These are phyloP conservation scores for Chaetogeoica ovagalla DNA, from an alignment of 2,888 invertebrate genomes.

Conservation along the genomic window DNA sequence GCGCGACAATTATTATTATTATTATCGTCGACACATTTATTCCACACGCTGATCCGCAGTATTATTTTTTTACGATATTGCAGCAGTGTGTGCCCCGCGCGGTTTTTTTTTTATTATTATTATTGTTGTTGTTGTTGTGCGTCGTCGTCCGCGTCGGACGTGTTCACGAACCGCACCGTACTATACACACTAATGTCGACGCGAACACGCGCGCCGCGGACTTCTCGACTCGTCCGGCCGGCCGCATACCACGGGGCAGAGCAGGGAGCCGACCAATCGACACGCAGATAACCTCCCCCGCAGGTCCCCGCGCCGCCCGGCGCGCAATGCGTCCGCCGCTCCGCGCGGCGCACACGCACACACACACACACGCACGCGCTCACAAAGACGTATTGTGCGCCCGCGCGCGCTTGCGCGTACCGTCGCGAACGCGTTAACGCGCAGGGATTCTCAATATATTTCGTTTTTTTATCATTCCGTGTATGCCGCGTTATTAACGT, in stretches of 20 bases:
- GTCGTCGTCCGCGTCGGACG: slow-evolving; percentile 14
- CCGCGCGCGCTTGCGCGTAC: background rate
- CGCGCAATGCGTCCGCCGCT: slow-evolving; percentile 8
- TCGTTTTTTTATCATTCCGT: too few species aligned
- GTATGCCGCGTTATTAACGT: too few species aligned
- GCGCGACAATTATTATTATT: too few species aligned
- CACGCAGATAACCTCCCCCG: slow-evolving; percentile 50
- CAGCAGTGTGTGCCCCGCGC: too few species aligned
- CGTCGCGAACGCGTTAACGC: background rate
- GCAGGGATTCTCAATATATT: slow-evolving; percentile 49
- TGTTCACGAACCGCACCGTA: slow-evolving; percentile 36
- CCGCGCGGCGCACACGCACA: background rate
- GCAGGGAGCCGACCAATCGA: slow-evolving; percentile 49
- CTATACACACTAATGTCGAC: slow-evolving; percentile 39
- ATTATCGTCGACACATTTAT: too few species aligned
- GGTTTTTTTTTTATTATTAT: too few species aligned
- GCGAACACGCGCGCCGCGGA: slow-evolving; percentile 51
- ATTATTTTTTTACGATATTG: too few species aligned
- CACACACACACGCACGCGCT: background rate
- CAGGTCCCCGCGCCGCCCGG: slow-evolving; percentile 38
- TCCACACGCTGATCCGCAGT: too few species aligned
- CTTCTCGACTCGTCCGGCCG: slow-evolving; percentile 53
- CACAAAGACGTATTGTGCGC: background rate
- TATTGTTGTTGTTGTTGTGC: slow-evolving; percentile 9
- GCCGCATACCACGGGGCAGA: slow-evolving; percentile 45